These are phyloP conservation scores for Ommatoiulus sabulosus DNA, from an alignment of 2,888 invertebrate genomes.

Conservation along the genomic window DNA sequence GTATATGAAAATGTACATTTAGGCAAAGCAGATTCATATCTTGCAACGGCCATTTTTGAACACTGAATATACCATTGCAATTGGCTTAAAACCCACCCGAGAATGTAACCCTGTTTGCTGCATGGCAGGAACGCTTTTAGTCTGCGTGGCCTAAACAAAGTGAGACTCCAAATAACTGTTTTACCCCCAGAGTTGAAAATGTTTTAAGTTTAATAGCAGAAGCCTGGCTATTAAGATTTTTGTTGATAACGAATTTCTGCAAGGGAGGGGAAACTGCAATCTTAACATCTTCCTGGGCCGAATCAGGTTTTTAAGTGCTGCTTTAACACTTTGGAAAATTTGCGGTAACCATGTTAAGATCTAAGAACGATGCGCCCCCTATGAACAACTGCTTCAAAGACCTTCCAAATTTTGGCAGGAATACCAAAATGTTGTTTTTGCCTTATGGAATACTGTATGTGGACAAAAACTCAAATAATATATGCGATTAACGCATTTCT, in stretches of 20 bases:
- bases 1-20: neutral
- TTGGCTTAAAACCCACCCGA: neutral
- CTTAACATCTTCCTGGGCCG: neutral
- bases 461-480: too few relatives aligned
- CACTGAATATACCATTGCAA: neutral
- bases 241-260: conserved; percentile 1
- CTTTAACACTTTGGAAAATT: neutral
- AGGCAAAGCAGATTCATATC: neutral
- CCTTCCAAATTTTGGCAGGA: too few relatives aligned
- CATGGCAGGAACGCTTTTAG: neutral
- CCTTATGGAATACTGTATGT: too few relatives aligned
- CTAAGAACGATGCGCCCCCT: neutral
- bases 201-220: conserved; percentile 41
- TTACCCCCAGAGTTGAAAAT: conserved; percentile 47
- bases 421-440: too few relatives aligned
- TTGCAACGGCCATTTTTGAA: neutral
- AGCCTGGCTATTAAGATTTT: conserved; percentile 18
- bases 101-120: neutral
- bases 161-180: conserved; percentile 8
- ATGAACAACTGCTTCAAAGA: too few relatives aligned
- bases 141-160: neutral
- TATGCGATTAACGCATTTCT: too few relatives aligned
- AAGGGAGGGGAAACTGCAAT: neutral
- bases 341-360: conserved; percentile 11
- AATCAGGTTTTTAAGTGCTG: conserved; percentile 32